Evolutionary conservation across 2,888 invertebrate genomes (phyloP).

Genomic region (Meandrusa payeni): DNA sequence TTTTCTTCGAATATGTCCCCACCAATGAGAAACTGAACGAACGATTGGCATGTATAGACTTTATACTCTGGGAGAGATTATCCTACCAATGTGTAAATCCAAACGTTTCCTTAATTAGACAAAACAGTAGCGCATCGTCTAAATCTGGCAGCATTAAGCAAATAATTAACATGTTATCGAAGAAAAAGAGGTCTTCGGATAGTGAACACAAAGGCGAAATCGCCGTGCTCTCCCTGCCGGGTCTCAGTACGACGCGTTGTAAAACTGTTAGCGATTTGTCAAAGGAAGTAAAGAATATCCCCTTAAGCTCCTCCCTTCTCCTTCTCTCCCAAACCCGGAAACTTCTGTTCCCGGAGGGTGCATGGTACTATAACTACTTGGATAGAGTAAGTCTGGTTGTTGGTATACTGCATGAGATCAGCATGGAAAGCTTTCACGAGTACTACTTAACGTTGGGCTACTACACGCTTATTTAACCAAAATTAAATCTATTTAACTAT

Average conservation of each 20-base stretch:
- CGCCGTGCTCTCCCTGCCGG: conserved; percentile 60
- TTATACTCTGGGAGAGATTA: conserved; percentile 69
- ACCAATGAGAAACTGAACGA: conserved; percentile 46
- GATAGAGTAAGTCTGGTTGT: conserved; percentile 71
- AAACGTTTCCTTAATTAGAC: conserved; percentile 53
- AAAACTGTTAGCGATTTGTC: conserved; percentile 58
- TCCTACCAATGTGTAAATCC: conserved; percentile 56
- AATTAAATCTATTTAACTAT: no score
- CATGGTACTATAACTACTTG: conserved; percentile 76
- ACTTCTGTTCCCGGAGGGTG: conserved; percentile 60
- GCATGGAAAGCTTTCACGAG: conserved; percentile 25
- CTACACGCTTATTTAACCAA: no score
- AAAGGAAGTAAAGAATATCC: conserved; percentile 58
- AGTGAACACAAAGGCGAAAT: conserved; percentile 52
- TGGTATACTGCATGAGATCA: conserved; percentile 41
- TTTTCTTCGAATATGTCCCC: conserved; percentile 64
- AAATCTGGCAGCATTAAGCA: conserved; percentile 52
- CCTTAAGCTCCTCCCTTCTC: conserved; percentile 59
- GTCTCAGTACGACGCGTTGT: conserved; percentile 54
- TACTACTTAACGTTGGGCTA: no score
- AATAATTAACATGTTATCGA: conserved; percentile 49
- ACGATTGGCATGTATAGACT: conserved; percentile 58
- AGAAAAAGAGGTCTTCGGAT: conserved; percentile 43
- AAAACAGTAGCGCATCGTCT: conserved; percentile 44
- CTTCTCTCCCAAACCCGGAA: conserved; percentile 62